Conservation (phyloP, 2,888 invertebrate species). For the Hydriomena furcata region DNA sequence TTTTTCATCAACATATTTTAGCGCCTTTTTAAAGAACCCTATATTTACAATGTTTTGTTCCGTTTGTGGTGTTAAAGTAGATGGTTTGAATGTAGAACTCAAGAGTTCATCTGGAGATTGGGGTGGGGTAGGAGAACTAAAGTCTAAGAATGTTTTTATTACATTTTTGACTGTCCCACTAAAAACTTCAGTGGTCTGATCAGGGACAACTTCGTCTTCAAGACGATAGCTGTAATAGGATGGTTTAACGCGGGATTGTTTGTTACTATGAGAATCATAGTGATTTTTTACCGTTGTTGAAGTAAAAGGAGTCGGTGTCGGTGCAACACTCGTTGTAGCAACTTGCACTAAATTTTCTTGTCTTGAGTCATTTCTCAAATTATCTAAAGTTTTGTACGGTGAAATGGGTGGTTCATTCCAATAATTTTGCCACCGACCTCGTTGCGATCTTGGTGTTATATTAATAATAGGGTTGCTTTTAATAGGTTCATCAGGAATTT, state of each 20-base stretch:
- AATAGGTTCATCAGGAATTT: slow-evolving; percentile 31
- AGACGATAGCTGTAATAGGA: slow-evolving; percentile 70
- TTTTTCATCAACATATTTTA: slow-evolving; percentile 58
- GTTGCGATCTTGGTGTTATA: slow-evolving; percentile 38
- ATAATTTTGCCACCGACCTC: slow-evolving; percentile 38
- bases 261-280: slow-evolving; percentile 42
- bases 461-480: slow-evolving; percentile 31
- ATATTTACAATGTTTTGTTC: slow-evolving; percentile 66
- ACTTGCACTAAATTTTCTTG: slow-evolving; percentile 43
- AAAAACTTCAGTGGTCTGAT: slow-evolving; percentile 73
- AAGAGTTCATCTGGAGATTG: slow-evolving; percentile 37
- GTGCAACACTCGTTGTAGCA: slow-evolving; percentile 46
- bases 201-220: slow-evolving; percentile 62
- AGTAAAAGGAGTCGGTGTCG: slow-evolving; percentile 41
- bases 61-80: slow-evolving; percentile 28
- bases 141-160: slow-evolving; percentile 67
- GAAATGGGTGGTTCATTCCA: slow-evolving; percentile 75
- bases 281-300: slow-evolving; percentile 42
- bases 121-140: slow-evolving; percentile 49
- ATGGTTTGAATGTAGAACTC: slow-evolving; percentile 43
- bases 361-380: slow-evolving; percentile 56
- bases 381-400: slow-evolving; percentile 79
- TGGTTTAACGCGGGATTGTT: slow-evolving; percentile 50
- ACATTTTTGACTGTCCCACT: slow-evolving; percentile 68
- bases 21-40: slow-evolving; percentile 64